Conservation (phyloP, 2,888 invertebrate genomes). For the Conchocele bisecta region DNA sequence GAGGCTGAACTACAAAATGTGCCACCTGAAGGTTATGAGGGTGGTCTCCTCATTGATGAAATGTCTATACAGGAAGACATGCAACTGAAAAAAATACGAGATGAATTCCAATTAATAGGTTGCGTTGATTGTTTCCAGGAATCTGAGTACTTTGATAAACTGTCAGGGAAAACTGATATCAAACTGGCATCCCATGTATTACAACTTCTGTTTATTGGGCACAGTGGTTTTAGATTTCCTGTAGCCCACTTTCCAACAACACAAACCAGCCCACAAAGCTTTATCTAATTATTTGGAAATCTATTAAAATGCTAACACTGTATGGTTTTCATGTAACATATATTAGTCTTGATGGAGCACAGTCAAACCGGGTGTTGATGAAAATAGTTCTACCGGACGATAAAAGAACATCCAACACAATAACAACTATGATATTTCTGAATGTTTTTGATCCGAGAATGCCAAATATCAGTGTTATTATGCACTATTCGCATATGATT, state of each 20-base stretch:
- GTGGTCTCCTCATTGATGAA: conserved; percentile 52
- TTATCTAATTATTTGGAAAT: conserved; percentile 43
- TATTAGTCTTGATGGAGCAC: conserved; percentile 53
- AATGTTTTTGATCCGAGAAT: conserved; percentile 10
- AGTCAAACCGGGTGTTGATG: conserved; percentile 39
- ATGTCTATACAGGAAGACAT: conserved; percentile 59
- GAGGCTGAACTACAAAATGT: conserved; percentile 42
- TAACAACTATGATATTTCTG: conserved; percentile 2
- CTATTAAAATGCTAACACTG: conserved; percentile 21
- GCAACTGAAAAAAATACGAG: conserved; percentile 35
- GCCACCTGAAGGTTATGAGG: conserved; percentile 45
- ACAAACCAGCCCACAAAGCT: conserved; percentile 33
- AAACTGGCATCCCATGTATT: conserved; percentile 41
- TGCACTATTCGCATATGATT: conserved; percentile 42
- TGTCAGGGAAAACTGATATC: conserved; percentile 8
- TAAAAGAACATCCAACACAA: conserved; percentile 10
- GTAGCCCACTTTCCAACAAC: conserved; percentile 47
- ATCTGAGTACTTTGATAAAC: conserved; percentile 19
- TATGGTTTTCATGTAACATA: conserved; percentile 49
- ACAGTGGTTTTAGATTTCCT: conserved; percentile 56
- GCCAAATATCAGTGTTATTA: conserved; percentile 24
- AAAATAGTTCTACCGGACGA: conserved; percentile 39
- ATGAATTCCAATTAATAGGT: conserved; percentile 45
- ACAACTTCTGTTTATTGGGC: conserved; percentile 41
- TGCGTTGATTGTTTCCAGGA: conserved; percentile 28